Conservation (phyloP, 2,888 invertebrate species). For the Cataglyphis rosenhaueri region DNA sequence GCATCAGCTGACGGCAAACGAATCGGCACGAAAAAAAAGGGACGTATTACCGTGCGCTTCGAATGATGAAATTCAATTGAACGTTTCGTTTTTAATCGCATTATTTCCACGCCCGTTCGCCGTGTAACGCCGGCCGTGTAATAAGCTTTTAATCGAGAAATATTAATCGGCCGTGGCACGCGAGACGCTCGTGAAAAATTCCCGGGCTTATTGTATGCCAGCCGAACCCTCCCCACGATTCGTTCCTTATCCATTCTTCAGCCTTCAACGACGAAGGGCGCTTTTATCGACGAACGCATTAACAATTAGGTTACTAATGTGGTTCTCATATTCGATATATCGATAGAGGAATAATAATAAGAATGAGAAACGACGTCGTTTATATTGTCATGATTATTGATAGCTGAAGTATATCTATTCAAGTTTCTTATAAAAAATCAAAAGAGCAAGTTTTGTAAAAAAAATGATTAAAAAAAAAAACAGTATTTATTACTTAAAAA, state of each 20-base stretch:
- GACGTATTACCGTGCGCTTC: slow-evolving; percentile 59
- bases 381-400: slow-evolving; percentile 22
- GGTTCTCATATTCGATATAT: neutral
- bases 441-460: neutral
- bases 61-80: slow-evolving; percentile 74
- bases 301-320: slow-evolving; percentile 38
- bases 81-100: slow-evolving; percentile 65
- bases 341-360: slow-evolving; percentile 11
- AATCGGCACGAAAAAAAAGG: slow-evolving; percentile 22
- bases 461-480: neutral
- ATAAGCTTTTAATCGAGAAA: slow-evolving; percentile 78
- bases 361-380: slow-evolving; percentile 14
- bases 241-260: slow-evolving; percentile 1
- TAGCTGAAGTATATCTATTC: neutral
- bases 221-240: slow-evolving; percentile 2
- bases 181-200: slow-evolving; percentile 34
- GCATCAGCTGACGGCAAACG: slow-evolving; percentile 21
- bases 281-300: slow-evolving; percentile 15
- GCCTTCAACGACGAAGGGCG: neutral
- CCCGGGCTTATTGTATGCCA: neutral
- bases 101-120: slow-evolving; percentile 71
- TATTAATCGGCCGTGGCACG: slow-evolving; percentile 70
- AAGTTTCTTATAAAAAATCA: neutral
- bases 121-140: slow-evolving; percentile 63
- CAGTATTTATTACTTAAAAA: slow-evolving; percentile 8